Evolutionary conservation across 2,113 vertebrate genomes (phyloP).

Genomic region (Cygnus atratus): DNA sequence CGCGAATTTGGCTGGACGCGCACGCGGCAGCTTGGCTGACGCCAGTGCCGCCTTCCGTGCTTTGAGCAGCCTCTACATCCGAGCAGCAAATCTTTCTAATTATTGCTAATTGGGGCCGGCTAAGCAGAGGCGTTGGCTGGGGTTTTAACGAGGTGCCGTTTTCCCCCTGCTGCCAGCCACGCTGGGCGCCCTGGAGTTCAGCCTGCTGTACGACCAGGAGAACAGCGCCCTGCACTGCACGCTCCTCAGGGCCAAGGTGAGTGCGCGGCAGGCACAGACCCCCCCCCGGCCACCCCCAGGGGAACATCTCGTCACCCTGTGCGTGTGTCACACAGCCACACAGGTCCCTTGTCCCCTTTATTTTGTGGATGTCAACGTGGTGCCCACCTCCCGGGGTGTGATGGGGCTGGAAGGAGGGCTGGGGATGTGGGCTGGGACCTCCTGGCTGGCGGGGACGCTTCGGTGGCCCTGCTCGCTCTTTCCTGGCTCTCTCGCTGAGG

Average conservation of each 20-base stretch:
- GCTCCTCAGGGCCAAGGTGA: slow-evolving; percentile 92
- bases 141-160: background rate
- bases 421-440: too few relatives aligned
- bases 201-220: slow-evolving; percentile 90
- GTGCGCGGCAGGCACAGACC: background rate
- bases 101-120: background rate
- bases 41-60: background rate
- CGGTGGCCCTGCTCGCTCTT: too few relatives aligned
- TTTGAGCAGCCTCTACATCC: background rate
- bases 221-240: slow-evolving; percentile 92
- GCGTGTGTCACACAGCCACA: too few relatives aligned
- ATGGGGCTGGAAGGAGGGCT: background rate
- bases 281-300: background rate
- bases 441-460: background rate
- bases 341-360: rapidly evolving
- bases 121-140: background rate
- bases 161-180: slow-evolving; percentile 79
- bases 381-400: rapidly evolving
- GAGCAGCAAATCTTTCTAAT: background rate
- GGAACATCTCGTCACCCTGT: too few relatives aligned
- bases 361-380: rapidly evolving
- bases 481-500: background rate
- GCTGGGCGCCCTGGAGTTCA: slow-evolving; percentile 93
- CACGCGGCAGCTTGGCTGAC: rapidly evolving
- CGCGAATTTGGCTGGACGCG: rapidly evolving